A percentile compares a stretch with the other conserved stretches of the same genome.
Conservation (phyloP, 2,888 invertebrate species). For the Campoletis raptor region DNA sequence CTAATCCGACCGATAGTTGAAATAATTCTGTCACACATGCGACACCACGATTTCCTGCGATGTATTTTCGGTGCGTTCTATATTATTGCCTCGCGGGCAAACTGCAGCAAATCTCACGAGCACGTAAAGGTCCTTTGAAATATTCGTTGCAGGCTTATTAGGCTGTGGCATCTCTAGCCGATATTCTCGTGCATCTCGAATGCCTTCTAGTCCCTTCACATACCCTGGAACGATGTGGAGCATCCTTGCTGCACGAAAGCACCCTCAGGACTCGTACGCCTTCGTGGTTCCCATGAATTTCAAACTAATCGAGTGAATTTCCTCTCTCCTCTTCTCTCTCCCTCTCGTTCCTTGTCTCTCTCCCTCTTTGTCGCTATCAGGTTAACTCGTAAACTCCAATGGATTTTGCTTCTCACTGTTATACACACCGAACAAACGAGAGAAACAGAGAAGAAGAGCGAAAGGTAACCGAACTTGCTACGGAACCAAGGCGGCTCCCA, state of each 20-base stretch:
- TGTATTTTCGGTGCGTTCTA: constrained; percentile 20
- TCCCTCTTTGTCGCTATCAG: constrained; percentile 12
- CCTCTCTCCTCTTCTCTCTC: constrained; percentile 49
- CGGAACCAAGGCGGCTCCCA: constrained; percentile 20
- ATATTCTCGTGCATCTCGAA: constrained; percentile 37
- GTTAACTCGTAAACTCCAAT: constrained; percentile 57
- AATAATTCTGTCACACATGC: constrained; percentile 21
- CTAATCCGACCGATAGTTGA: constrained; percentile 38
- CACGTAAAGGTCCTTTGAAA: constrained; percentile 58
- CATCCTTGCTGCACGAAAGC: constrained; percentile 63
- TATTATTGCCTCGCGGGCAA: constrained; percentile 39
- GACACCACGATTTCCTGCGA: constrained; percentile 18
- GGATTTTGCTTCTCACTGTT: constrained; percentile 17
- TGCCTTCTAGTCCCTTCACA: constrained; percentile 27
- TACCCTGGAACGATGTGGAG: constrained; percentile 50
- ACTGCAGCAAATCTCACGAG: constrained; percentile 52
- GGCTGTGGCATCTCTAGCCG: constrained; percentile 43
- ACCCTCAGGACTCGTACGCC: constrained; percentile 71
- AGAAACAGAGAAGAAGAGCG: constrained; percentile 5
- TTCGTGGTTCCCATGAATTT: constrained; percentile 71
- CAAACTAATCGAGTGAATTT: constrained; percentile 74
- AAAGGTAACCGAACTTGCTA: constrained; percentile 20
- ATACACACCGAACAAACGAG: constrained; percentile 32
- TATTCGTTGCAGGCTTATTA: constrained; percentile 63
- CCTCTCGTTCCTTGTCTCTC: not conserved